These are phyloP conservation scores for Sialis fuliginosa DNA, from an alignment of 2,888 invertebrate species.

Conservation along the genomic window DNA sequence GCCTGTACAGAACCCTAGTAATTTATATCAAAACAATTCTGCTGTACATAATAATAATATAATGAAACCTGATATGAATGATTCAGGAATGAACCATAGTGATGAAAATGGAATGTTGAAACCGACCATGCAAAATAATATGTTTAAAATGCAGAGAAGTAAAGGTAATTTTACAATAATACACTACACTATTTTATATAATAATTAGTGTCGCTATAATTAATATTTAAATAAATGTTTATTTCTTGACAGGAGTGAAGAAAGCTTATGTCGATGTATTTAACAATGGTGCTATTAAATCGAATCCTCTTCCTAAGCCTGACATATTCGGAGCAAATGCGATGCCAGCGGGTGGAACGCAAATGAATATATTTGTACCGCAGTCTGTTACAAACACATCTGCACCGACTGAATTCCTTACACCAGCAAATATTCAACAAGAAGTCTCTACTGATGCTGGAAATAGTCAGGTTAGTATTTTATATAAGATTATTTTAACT, in stretches of 20 bases:
- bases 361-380: constrained; percentile 35
- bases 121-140: constrained; percentile 34
- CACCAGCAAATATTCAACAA: constrained; percentile 18
- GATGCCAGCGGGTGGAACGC: constrained; percentile 19
- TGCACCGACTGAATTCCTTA: constrained; percentile 36
- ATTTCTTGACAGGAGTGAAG: constrained; percentile 45
- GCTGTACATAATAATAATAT: no score
- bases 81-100: no score
- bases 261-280: constrained; percentile 83
- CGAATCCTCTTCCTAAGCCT: constrained; percentile 19
- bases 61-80: no score
- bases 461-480: constrained; percentile 17
- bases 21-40: no score
- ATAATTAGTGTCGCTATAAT: background rate
- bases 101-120: background rate
- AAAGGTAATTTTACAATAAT: constrained; percentile 41
- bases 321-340: constrained; percentile 13
- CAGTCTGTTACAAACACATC: constrained; percentile 33
- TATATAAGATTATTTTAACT: no score
- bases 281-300: constrained; percentile 46
- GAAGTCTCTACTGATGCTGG: constrained; percentile 10
- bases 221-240: background rate
- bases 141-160: constrained; percentile 63
- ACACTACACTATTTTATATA: background rate
- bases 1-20: no score